Evolutionary conservation across 2,888 invertebrate genomes (phyloP).

Genomic region (Idaea dimidiata): DNA sequence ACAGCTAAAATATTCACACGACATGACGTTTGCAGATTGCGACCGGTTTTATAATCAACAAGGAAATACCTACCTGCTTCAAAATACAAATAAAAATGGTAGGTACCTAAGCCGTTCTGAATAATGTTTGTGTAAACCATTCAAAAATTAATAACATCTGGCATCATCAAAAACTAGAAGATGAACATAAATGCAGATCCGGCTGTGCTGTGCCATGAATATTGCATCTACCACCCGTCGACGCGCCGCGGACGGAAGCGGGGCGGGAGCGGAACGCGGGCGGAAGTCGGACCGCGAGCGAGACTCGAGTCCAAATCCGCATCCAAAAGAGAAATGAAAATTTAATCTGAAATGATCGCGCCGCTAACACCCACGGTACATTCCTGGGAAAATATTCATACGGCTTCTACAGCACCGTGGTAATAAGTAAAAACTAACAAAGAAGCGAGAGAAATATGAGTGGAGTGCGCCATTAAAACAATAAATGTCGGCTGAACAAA

Average conservation of each 20-base stretch:
- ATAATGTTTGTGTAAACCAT: neutral
- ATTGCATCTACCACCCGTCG: slow-evolving; percentile 38
- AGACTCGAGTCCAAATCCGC: slow-evolving; percentile 34
- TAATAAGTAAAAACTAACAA: slow-evolving; percentile 68
- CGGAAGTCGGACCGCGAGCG: slow-evolving; percentile 32
- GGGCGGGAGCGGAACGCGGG: slow-evolving; percentile 25
- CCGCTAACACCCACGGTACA: slow-evolving; percentile 35
- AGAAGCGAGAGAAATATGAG: slow-evolving; percentile 57
- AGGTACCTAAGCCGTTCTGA: neutral
- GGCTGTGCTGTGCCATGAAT: slow-evolving; percentile 49
- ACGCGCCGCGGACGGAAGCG: slow-evolving; percentile 24
- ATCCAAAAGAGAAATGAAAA: slow-evolving; percentile 58
- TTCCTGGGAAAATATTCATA: slow-evolving; percentile 58
- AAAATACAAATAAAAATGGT: neutral
- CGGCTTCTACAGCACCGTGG: slow-evolving; percentile 49
- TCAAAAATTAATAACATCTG: neutral
- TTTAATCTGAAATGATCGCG: slow-evolving; percentile 61
- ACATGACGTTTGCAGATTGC: neutral
- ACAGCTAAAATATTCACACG: neutral
- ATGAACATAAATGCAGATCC: slow-evolving; percentile 38
- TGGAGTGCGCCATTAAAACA: slow-evolving; percentile 58
- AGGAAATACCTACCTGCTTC: neutral
- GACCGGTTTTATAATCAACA: neutral
- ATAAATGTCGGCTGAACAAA: slow-evolving; percentile 55
- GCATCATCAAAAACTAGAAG: slow-evolving; percentile 24